A percentile compares a stretch with the other conserved stretches of the same genome.
These are phyloP conservation scores for Drosophila gaucha DNA, from an alignment of 2,888 invertebrate genomes.

Conservation along the genomic window DNA sequence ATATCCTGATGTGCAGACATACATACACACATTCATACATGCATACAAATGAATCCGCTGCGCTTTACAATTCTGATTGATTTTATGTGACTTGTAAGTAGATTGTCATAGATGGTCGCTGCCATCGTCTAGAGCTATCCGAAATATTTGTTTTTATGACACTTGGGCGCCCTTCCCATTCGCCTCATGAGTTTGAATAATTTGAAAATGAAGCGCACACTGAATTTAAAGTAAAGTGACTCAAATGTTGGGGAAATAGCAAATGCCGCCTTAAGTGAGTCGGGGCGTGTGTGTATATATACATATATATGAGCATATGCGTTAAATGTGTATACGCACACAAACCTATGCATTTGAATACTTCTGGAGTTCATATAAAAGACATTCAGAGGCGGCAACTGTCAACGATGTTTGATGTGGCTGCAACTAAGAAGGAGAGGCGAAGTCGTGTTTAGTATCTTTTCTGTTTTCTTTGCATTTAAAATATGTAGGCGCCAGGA, in stretches of 20 bases:
- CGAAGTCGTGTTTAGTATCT: constrained; percentile 32
- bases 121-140: constrained; percentile 18
- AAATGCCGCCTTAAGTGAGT: constrained; percentile 12
- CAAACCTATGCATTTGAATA: constrained; percentile 15
- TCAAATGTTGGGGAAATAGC: constrained; percentile 25
- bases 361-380: constrained; percentile 20
- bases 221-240: constrained; percentile 55
- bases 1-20: not conserved
- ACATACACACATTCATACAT: not conserved
- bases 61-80: constrained; percentile 65
- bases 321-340: constrained; percentile 4
- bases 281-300: not conserved
- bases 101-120: constrained; percentile 43
- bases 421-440: constrained; percentile 2
- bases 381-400: constrained; percentile 23
- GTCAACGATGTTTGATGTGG: constrained; percentile 46
- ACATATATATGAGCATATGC: constrained; percentile 3
- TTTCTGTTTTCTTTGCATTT: constrained; percentile 32
- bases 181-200: constrained; percentile 54
- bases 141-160: constrained; percentile 71
- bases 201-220: constrained; percentile 56
- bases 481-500: constrained; percentile 32
- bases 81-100: constrained; percentile 68
- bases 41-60: constrained; percentile 15
- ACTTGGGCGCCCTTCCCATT: constrained; percentile 42